phyloP scores from a whole-genome alignment of 2,113 vertebrate species.

The Myodes glareolus region DNA sequence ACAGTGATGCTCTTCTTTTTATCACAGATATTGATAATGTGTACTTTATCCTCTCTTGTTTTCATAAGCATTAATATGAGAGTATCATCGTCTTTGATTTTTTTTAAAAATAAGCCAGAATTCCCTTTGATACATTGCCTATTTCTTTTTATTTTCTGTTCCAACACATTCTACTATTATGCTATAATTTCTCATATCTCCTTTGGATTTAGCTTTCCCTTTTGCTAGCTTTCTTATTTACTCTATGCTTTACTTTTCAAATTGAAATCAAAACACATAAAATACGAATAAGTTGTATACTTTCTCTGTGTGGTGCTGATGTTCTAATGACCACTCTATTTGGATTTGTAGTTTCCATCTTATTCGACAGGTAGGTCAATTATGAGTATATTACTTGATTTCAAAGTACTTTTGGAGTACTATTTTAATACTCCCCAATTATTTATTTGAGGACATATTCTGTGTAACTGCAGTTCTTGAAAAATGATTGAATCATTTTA shows the following conservation, averaged over 20 bases:
- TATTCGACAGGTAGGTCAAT: not conserved
- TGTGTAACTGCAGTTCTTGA: slow-evolving; percentile 4
- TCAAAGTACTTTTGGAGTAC: not conserved
- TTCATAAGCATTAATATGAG: not conserved
- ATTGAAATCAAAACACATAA: slow-evolving; percentile 27
- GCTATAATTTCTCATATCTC: not conserved
- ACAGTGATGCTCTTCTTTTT: not conserved
- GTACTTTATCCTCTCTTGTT: not conserved
- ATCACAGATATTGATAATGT: slow-evolving; percentile 14
- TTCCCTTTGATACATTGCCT: slow-evolving; percentile 27
- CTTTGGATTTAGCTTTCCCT: not conserved
- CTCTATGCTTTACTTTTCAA: not conserved
- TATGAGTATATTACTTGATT: slow-evolving; percentile 19
- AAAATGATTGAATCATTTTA: not conserved
- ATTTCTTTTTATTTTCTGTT: slow-evolving; percentile 33
- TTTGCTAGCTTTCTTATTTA: not conserved
- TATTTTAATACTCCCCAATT: slow-evolving; percentile 22
- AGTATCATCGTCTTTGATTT: not conserved
- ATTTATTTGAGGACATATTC: not conserved
- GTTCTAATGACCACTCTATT: slow-evolving; percentile 10
- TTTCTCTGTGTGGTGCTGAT: not conserved
- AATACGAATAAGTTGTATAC: not conserved
- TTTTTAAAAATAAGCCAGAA: not conserved
- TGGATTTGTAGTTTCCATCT: slow-evolving; percentile 3
- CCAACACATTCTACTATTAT: not conserved